Conservation (phyloP, 1,140 invertebrate species). For the Drosophila lowei region DNA sequence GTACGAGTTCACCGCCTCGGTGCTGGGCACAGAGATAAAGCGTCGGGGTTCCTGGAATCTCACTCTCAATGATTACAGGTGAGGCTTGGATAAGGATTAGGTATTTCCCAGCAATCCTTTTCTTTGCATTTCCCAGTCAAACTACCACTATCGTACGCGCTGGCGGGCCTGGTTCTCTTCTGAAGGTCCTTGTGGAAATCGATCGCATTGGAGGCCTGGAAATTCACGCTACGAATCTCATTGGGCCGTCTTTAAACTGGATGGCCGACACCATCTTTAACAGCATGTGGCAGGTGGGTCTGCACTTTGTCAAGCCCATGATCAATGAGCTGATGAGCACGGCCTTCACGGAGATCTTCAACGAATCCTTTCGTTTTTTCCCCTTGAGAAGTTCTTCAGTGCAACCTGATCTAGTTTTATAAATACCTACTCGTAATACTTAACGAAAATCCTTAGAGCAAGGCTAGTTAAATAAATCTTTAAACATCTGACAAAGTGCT, state of each 20-base stretch:
- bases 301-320: constrained; percentile 88
- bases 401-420: constrained; percentile 33
- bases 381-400: constrained; percentile 85
- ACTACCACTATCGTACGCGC: constrained; percentile 88
- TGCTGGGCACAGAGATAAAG: constrained; percentile 85
- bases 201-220: constrained; percentile 89
- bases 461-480: constrained; percentile 29
- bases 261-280: constrained; percentile 85
- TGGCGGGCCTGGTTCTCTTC: constrained; percentile 82
- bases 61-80: constrained; percentile 87
- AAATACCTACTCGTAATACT: constrained; percentile 30
- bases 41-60: constrained; percentile 89
- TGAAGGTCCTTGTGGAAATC: constrained; percentile 88
- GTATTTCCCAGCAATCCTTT: not conserved
- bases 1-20: constrained; percentile 87
- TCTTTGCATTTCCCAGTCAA: constrained; percentile 83
- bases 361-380: constrained; percentile 88
- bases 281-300: constrained; percentile 89
- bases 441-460: constrained; percentile 30
- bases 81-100: not conserved
- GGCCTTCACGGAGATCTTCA: constrained; percentile 92
- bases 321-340: constrained; percentile 92
- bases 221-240: constrained; percentile 88
- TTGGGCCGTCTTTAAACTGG: constrained; percentile 87
- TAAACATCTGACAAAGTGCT: constrained; percentile 63